Conservation (phyloP, 2,797 vertebrate species). For the Rhinichthys osculus region DNA sequence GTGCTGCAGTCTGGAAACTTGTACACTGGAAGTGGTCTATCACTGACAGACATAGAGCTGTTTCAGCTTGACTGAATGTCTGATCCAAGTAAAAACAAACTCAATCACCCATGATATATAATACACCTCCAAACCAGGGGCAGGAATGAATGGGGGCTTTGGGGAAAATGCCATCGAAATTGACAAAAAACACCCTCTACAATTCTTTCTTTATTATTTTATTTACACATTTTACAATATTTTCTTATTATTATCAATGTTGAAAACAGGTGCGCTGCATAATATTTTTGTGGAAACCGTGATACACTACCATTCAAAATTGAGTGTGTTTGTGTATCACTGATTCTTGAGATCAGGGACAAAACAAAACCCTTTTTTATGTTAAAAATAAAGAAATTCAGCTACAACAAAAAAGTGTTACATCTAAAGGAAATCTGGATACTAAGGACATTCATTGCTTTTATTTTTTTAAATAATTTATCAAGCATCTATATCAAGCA, state of each 20-base stretch:
- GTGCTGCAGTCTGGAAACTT: background rate
- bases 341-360: too few species aligned
- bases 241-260: background rate
- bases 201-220: background rate
- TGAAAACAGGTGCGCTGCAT: background rate
- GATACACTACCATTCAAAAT: background rate
- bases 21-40: conserved; percentile 3
- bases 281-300: background rate
- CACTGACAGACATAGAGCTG: conserved; percentile 3
- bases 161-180: background rate
- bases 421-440: too few species aligned
- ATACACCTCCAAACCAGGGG: background rate
- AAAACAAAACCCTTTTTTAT: too few species aligned
- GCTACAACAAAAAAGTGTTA: too few species aligned
- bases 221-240: background rate
- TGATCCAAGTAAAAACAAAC: background rate
- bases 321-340: too few species aligned
- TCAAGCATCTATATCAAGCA: background rate
- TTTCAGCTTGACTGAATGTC: conserved; percentile 6
- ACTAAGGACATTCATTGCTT: too few species aligned
- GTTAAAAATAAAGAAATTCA: too few species aligned
- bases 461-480: too few species aligned
- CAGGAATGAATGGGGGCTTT: background rate
- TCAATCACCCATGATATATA: background rate
- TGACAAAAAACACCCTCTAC: background rate